Evolutionary conservation across 2,797 vertebrate species (phyloP), one percentile per base, ranked within the genome.

Genomic region (Notamacropus eugenii): DNA sequence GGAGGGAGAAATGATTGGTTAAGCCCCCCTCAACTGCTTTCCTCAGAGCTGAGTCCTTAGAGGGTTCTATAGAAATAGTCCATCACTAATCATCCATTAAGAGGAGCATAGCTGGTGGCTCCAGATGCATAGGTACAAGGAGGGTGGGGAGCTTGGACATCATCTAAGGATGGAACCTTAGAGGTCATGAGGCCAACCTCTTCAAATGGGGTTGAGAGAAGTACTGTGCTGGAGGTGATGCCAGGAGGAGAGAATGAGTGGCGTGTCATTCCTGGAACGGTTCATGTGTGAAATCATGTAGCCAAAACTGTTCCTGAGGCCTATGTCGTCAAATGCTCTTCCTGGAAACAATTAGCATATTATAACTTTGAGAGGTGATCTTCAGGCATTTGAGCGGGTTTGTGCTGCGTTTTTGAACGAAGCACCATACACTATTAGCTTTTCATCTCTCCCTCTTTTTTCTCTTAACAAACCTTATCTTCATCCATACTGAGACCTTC

Each of bases 331-430:
- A 58, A 96, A 27, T 0, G 0, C 94, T 96, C 97, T 98, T 97
- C 93, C 97, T 97, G 98, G 98, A 98, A 98, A 97, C 98, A 97
- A 96, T 98, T 97, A 98, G 95, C 3, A 0, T 97, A 93, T 98
- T 22, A 96, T 96, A 91, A 58, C 98, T 98, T 90, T 95, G 92
- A 98, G 96, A 96, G 95, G 92, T 74, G 90, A 97, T 96, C 97
- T 96, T 92, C 97, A 98, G 87, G 95, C 54, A 95, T 97, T 97
- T 56, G 1, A 93, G 96, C 96, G 96, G 96, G 92, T 98, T 97
- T 98, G 97, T 98, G 98, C 97, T 93, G 95, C 3, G 67, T 82
- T 27, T 82, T 82, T 82, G 40, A 91, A 97, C 82, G 90, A 90
- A 94, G 54, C 74, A 90, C 22, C 57, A 19, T 74, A 82, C 10